Conservation (phyloP, 2,113 vertebrate species). For the rat (Rattus norvegicus) region GRCr8 NC_086037.1:63364501-63365000, state of each 20-base stretch:
- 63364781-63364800: background rate
- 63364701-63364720: constrained; percentile 5
- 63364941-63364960: background rate
- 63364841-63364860: background rate
- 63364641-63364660: constrained; percentile 12
- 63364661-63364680: constrained; percentile 8
- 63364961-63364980: background rate
- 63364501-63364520: background rate
- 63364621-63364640: background rate
- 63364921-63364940: background rate
- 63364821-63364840: no score
- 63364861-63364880: background rate
- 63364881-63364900: background rate
- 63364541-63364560: constrained; percentile 9
- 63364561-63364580: constrained; percentile 37
- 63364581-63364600: constrained; percentile 5
- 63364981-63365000: background rate
- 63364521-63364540: background rate
- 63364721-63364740: background rate
- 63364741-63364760: background rate
- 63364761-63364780: background rate
- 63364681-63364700: constrained; percentile 26
- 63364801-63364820: background rate
- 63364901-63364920: background rate
- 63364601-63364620: background rate